These are phyloP conservation scores for Elymnias hypermnestra DNA, from an alignment of 1,140 invertebrate species.

Conservation along the genomic window DNA sequence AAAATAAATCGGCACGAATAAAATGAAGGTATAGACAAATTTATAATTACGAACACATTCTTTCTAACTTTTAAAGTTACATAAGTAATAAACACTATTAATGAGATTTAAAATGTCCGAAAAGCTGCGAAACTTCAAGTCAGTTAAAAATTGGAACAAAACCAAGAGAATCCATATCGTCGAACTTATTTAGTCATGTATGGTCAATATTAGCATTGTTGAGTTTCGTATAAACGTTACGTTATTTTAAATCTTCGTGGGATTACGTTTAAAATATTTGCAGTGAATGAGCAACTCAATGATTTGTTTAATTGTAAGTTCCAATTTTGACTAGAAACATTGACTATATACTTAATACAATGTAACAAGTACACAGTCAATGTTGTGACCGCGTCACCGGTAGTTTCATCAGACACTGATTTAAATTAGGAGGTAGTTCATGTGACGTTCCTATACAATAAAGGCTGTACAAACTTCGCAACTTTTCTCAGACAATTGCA, in stretches of 20 bases:
- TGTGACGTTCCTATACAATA: constrained; percentile 42
- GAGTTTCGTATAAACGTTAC: no score
- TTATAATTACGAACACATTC: constrained; percentile 68
- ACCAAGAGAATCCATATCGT: neutral
- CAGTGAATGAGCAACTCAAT: constrained; percentile 32
- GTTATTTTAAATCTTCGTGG: no score
- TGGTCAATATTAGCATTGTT: no score
- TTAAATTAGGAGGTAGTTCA: constrained; percentile 72
- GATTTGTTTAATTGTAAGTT: constrained; percentile 48
- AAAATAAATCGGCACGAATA: constrained; percentile 60
- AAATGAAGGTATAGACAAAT: constrained; percentile 52
- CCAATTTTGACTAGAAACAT: constrained; percentile 70
- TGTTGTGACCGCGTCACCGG: constrained; percentile 40
- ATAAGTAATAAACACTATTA: constrained; percentile 61
- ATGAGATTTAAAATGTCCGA: constrained; percentile 69
- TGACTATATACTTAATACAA: constrained; percentile 33
- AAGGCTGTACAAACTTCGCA: constrained; percentile 55
- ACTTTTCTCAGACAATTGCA: constrained; percentile 64
- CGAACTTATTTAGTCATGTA: neutral
- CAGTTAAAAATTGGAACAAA: constrained; percentile 48
- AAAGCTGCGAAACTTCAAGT: constrained; percentile 66
- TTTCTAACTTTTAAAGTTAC: constrained; percentile 53
- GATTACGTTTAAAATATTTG: no score
- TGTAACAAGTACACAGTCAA: constrained; percentile 36
- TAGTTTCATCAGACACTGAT: constrained; percentile 52